A percentile compares a stretch with the other conserved stretches of the same genome.
phyloP scores from a whole-genome alignment of 2,888 invertebrate species.

The Chaitophorus viminalis region DNA sequence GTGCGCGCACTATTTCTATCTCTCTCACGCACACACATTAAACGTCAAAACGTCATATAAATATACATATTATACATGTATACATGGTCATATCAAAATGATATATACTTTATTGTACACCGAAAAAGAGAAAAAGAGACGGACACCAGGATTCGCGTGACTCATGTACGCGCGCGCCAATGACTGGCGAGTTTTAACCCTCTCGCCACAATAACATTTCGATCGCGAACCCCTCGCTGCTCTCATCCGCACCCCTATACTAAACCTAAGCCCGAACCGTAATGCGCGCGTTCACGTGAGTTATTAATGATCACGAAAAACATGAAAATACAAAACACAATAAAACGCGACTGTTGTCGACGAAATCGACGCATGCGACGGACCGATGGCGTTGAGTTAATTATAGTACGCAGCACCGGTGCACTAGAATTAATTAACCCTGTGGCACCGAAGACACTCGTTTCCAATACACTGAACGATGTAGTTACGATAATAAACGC shows the following conservation, averaged over 20 bases:
- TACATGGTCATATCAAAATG: background rate
- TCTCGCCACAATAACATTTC: background rate
- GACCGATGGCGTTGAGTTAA: no score
- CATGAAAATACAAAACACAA: background rate
- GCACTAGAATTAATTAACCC: no score
- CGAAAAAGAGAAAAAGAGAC: background rate
- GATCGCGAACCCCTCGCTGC: background rate
- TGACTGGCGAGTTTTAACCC: conserved; percentile 29
- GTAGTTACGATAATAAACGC: no score
- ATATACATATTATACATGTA: background rate
- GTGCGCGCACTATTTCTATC: background rate
- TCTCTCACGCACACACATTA: background rate
- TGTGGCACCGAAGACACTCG: no score
- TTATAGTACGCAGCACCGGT: no score
- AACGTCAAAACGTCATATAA: background rate
- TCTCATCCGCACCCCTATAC: background rate
- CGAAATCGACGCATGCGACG: background rate
- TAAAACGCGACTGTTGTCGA: background rate
- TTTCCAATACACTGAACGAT: no score
- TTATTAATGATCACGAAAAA: background rate
- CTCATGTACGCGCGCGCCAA: conserved; percentile 8
- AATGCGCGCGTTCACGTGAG: background rate
- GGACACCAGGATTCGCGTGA: conserved; percentile 6
- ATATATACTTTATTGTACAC: background rate
- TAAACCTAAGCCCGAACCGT: background rate